Evolutionary conservation across 2,797 vertebrate species (phyloP).

Genomic region (Iguana delicatissima): DNA sequence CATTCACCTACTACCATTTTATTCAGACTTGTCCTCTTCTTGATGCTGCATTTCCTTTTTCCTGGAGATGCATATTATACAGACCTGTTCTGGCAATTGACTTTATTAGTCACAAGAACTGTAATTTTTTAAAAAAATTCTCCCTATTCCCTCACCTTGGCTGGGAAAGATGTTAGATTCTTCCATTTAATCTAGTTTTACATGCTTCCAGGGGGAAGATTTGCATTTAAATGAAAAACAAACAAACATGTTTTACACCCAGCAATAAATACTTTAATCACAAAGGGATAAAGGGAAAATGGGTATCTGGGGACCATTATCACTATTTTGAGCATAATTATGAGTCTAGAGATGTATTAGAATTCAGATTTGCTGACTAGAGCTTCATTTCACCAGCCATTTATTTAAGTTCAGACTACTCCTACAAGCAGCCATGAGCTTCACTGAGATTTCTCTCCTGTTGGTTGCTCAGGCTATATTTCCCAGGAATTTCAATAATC

Average conservation of each 20-base stretch:
- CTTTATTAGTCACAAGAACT: neutral
- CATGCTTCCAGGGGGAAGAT: neutral
- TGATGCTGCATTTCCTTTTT: no score
- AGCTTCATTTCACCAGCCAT: neutral
- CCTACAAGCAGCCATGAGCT: neutral
- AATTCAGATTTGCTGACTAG: slow-evolving; percentile 7
- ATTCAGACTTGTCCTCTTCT: no score
- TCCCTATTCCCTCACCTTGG: neutral
- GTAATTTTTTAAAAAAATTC: neutral
- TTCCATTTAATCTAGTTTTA: neutral
- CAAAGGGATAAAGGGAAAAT: slow-evolving; percentile 16
- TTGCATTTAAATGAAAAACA: neutral
- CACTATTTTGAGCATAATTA: neutral
- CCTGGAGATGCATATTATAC: neutral
- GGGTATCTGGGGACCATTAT: neutral
- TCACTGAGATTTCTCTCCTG: neutral
- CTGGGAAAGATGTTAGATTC: neutral
- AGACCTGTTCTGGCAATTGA: neutral
- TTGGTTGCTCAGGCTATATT: neutral
- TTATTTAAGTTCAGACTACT: slow-evolving; percentile 2
- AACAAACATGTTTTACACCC: neutral
- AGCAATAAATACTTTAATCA: neutral
- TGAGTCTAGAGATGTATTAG: neutral
- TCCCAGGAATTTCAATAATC: neutral
- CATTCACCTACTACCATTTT: no score